Base-by-base conservation (phyloP, 2,113 vertebrate species). In the Crotalus horridus region DNA sequence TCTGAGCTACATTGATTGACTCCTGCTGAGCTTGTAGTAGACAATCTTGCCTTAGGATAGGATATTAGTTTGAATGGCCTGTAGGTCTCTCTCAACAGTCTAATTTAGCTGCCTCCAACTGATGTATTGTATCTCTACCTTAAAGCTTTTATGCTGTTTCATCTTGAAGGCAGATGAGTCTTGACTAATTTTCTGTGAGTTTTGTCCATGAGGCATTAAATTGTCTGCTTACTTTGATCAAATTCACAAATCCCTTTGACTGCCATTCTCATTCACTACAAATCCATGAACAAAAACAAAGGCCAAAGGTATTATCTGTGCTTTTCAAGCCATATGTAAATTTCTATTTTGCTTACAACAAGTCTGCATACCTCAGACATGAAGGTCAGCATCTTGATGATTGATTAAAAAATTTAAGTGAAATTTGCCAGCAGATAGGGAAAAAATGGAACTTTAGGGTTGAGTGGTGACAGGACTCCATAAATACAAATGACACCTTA, bases 341-440 rank as follows among this genome's bases (percentile, higher is more conserved):
- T 95, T 94, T 92, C 90, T 9, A 48, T 95, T 93, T 6, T 87
- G n/a, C 93, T 94, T 94, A 56, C 69, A 91, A 7, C 3, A 21
- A 58, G 53, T 33, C 90, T 93, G 46, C 17, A 69, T 20, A 85
- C 26, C 59, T 95, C 26, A 58, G 24, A 13, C 87, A 59, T 94
- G 91, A 96, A 96, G 94, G 89, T 93, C 93, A 91, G 91, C 33
- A 87, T 92, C 55, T 92, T 89, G 87, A 91, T 91, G 94, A 95
- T 93, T 93, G 93, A 94, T 93, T 95, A 85, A 89, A 95, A 95
- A 15, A 2, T 93, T 91, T 91, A 96, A 95, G 95, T 11, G 24
- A 33, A 96, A 69, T 24, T n/a, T 94, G 85, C 26, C 26, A 69
- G 12, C 26, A 81, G 93, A 29, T 86, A 15, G 3, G 10, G 26